Percentiles rank a stretch among this genome's conserved stretches.
Evolutionary conservation across 2,113 vertebrate species (phyloP).

Genomic region (Callithrix jacchus): DNA sequence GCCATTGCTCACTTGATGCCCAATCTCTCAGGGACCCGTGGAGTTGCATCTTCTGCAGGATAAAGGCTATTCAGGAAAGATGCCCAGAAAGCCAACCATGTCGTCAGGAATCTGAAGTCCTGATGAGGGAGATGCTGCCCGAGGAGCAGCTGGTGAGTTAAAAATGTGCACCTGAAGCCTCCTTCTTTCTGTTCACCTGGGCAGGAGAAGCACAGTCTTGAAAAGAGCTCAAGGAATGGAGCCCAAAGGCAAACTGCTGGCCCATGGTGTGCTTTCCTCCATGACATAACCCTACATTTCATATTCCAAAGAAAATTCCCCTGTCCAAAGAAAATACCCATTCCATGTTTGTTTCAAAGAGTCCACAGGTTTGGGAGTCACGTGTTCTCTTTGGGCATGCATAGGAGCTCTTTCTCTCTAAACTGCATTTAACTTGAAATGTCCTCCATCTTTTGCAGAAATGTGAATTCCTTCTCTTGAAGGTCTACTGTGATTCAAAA

Average conservation of each 20-base stretch:
- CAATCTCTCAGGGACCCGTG: slow-evolving; percentile 36
- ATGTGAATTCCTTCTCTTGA: slow-evolving; percentile 70
- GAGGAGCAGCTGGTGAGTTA: slow-evolving; percentile 68
- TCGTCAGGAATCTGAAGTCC: slow-evolving; percentile 30
- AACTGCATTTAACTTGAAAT: neutral
- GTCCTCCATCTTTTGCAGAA: slow-evolving; percentile 53
- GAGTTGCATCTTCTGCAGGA: slow-evolving; percentile 55
- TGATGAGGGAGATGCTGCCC: neutral
- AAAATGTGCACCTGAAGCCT: neutral
- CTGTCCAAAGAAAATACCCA: neutral
- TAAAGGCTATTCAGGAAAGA: neutral
- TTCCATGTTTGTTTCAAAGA: neutral
- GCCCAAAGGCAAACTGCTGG: neutral
- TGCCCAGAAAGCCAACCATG: neutral
- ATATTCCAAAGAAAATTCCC: neutral
- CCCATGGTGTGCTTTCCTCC: neutral
- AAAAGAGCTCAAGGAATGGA: neutral
- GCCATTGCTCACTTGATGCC: neutral
- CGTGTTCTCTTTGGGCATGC: neutral
- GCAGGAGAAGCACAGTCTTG: neutral
- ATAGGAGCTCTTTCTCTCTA: neutral
- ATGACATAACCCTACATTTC: neutral
- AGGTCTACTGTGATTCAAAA: neutral
- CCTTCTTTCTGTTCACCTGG: neutral
- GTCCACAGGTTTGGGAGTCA: neutral